These are phyloP conservation scores for Mastomys coucha DNA, from an alignment of 2,113 vertebrate species.

Conservation along the genomic window DNA sequence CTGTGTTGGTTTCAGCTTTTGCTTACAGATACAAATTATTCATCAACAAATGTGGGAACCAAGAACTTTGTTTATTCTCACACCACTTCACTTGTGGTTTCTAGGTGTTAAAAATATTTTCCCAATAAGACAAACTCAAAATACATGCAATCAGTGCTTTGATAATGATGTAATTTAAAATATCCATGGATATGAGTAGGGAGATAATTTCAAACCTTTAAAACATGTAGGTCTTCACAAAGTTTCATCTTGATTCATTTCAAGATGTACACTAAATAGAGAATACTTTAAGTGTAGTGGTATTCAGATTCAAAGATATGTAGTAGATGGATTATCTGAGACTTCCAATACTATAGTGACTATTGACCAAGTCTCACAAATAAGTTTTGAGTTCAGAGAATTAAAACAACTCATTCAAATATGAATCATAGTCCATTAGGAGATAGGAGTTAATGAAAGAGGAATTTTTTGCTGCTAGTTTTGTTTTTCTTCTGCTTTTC, in stretches of 20 bases:
- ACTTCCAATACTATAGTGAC: neutral
- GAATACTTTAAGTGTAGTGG: neutral
- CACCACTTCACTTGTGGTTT: constrained; percentile 78
- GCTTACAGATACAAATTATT: constrained; percentile 70
- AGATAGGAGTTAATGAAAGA: neutral
- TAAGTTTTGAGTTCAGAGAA: constrained; percentile 46
- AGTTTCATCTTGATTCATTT: neutral
- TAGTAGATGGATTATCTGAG: neutral
- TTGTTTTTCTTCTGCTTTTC: neutral
- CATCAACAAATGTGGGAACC: constrained; percentile 72
- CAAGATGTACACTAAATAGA: neutral
- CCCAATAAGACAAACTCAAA: constrained; percentile 65
- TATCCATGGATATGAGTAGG: neutral
- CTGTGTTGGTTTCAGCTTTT: constrained; percentile 41
- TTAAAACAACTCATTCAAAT: constrained; percentile 20
- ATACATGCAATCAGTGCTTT: constrained; percentile 54
- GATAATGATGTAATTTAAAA: constrained; percentile 39
- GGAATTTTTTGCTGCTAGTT: neutral
- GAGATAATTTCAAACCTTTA: neutral
- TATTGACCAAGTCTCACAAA: neutral
- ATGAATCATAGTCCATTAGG: neutral
- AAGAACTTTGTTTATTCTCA: constrained; percentile 64
- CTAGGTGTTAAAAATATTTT: constrained; percentile 78
- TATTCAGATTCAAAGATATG: neutral
- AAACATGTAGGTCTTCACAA: neutral